phyloP scores from a whole-genome alignment of 2,888 invertebrate species.

The Sisyra terminalis region DNA sequence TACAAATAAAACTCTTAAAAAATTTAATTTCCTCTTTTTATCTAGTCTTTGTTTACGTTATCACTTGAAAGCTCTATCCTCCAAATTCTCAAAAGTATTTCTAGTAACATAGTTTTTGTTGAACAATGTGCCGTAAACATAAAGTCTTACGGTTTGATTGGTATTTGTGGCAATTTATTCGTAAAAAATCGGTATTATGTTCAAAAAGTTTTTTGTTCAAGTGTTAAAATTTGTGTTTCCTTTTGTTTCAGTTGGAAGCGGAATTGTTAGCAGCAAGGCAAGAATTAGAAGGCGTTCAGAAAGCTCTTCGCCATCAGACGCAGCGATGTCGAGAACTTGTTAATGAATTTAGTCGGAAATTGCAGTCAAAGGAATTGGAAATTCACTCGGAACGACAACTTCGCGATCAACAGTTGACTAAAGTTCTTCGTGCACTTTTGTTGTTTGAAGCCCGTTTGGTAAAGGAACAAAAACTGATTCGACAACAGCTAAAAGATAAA shows the following conservation, averaged over 20 bases:
- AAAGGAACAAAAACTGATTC: slow-evolving; percentile 56
- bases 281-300: slow-evolving; percentile 49
- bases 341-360: slow-evolving; percentile 41
- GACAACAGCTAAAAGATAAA: slow-evolving; percentile 48
- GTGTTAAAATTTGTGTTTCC: slow-evolving; percentile 16
- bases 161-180: too few relatives aligned
- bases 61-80: too few relatives aligned
- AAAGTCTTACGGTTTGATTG: too few relatives aligned
- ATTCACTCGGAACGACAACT: slow-evolving; percentile 41
- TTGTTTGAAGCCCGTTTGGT: slow-evolving; percentile 54
- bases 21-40: too few relatives aligned
- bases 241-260: slow-evolving; percentile 51
- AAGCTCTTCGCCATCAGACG: slow-evolving; percentile 45
- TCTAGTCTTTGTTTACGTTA: too few relatives aligned
- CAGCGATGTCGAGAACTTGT: slow-evolving; percentile 52
- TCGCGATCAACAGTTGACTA: slow-evolving; percentile 52
- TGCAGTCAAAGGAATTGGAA: slow-evolving; percentile 40
- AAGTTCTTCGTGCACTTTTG: slow-evolving; percentile 50
- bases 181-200: too few relatives aligned
- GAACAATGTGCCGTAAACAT: too few relatives aligned
- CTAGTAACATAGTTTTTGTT: too few relatives aligned
- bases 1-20: too few relatives aligned
- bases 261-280: slow-evolving; percentile 38
- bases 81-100: too few relatives aligned
- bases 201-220: background rate